Conservation (phyloP, 23 tunicate species). For the Styela clava region DNA sequence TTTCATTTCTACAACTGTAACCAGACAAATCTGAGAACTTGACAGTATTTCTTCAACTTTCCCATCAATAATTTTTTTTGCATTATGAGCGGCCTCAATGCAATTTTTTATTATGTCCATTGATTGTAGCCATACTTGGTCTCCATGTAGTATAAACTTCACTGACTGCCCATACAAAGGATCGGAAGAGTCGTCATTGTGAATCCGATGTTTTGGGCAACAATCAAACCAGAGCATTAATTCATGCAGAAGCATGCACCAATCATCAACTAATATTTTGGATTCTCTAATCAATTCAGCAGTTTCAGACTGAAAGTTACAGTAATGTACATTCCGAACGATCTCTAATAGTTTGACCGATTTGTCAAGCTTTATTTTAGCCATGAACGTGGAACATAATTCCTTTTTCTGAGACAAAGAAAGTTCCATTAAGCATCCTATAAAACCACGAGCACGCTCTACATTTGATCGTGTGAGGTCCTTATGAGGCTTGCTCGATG, state of each 20-base stretch:
- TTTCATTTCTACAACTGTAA: neutral
- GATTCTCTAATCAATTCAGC: neutral
- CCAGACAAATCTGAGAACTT: neutral
- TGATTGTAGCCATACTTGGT: neutral
- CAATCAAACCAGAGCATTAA: constrained; percentile 19
- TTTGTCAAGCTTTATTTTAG: neutral
- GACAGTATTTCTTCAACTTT: neutral
- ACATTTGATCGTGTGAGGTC: neutral
- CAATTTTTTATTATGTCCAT: no score
- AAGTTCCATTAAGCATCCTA: constrained; percentile 5
- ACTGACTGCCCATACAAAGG: neutral
- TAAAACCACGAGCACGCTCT: constrained; percentile 11
- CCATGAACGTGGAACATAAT: neutral
- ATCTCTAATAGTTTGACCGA: neutral
- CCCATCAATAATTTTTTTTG: neutral
- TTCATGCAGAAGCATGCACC: neutral
- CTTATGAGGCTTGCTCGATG: constrained; percentile 8
- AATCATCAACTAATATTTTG: neutral
- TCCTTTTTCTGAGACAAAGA: neutral
- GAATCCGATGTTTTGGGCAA: neutral
- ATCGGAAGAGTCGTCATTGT: neutral
- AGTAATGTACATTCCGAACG: neutral
- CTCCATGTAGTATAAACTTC: neutral
- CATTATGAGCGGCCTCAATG: neutral
- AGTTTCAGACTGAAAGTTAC: neutral